Conservation (phyloP, 2,888 invertebrate species). For the Eumerus sabulonum region DNA sequence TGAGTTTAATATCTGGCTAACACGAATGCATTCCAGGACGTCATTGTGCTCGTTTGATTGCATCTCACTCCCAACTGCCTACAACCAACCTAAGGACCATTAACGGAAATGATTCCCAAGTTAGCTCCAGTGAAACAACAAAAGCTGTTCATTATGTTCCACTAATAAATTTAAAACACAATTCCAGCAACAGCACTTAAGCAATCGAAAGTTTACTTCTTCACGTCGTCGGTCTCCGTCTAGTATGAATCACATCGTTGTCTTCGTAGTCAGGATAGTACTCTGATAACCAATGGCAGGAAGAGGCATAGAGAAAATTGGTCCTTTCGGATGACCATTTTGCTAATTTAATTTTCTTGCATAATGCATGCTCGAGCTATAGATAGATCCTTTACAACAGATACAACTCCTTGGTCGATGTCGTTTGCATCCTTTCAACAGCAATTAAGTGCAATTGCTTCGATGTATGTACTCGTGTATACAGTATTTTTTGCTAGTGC, state of each 20-base stretch:
- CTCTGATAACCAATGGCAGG: too few relatives aligned
- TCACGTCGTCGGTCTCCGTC: not conserved
- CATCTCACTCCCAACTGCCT: too few relatives aligned
- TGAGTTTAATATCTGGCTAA: too few relatives aligned
- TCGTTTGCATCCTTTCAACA: constrained; percentile 11
- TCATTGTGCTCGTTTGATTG: too few relatives aligned
- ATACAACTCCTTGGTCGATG: not conserved
- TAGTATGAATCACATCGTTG: too few relatives aligned
- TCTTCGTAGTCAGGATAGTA: too few relatives aligned
- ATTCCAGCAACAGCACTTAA: not conserved
- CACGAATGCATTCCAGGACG: too few relatives aligned
- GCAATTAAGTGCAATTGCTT: constrained; percentile 23
- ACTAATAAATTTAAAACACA: constrained; percentile 20
- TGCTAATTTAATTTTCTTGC: constrained; percentile 36
- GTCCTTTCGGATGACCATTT: constrained; percentile 24
- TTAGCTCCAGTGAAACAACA: not conserved
- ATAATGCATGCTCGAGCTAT: constrained; percentile 7
- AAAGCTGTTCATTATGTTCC: constrained; percentile 4
- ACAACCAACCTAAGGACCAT: too few relatives aligned
- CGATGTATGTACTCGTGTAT: constrained; percentile 6
- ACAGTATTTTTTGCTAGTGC: too few relatives aligned
- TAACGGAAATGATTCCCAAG: too few relatives aligned
- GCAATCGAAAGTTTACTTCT: constrained; percentile 2
- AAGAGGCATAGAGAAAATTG: not conserved
- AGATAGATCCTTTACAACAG: not conserved